A percentile compares a stretch with the other conserved stretches of the same genome.
These are phyloP conservation scores for Rostratula benghalensis DNA, from an alignment of 2,113 vertebrate species.

Conservation along the genomic window DNA sequence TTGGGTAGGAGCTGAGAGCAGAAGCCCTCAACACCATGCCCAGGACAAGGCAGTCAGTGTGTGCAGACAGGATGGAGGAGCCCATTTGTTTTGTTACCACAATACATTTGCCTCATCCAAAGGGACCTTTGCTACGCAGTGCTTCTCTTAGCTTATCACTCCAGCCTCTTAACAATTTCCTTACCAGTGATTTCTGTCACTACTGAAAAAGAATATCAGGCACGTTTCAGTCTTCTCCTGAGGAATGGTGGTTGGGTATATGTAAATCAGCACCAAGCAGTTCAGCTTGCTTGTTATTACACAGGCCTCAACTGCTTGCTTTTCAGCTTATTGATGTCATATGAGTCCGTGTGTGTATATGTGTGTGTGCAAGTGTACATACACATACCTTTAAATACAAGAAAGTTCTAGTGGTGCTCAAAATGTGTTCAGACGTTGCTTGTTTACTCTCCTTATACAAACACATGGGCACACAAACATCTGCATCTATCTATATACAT, in stretches of 20 bases:
- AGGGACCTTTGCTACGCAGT: background rate
- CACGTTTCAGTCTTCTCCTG: background rate
- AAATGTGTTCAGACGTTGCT: background rate
- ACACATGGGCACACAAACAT: background rate
- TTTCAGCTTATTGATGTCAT: background rate
- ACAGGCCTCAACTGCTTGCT: background rate
- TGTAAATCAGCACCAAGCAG: background rate
- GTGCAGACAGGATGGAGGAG: background rate
- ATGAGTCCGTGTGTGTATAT: accelerated
- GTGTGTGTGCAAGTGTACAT: background rate
- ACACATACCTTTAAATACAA: background rate
- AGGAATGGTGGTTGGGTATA: background rate
- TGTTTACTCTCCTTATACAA: background rate
- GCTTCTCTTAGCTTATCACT: background rate
- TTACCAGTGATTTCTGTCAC: background rate
- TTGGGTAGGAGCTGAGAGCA: background rate
- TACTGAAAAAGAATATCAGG: background rate
- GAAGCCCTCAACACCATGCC: background rate
- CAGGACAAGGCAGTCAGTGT: background rate
- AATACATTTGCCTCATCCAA: background rate
- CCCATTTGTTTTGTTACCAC: background rate
- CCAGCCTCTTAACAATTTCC: background rate
- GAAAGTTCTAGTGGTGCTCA: conserved; percentile 3
- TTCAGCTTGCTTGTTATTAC: background rate
- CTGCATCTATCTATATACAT: no score